Percentiles rank a stretch among this genome's conserved stretches.
These are phyloP conservation scores for Orbicella faveolata DNA, from an alignment of 64 coral and sea anemone genomes.

Conservation along the genomic window DNA sequence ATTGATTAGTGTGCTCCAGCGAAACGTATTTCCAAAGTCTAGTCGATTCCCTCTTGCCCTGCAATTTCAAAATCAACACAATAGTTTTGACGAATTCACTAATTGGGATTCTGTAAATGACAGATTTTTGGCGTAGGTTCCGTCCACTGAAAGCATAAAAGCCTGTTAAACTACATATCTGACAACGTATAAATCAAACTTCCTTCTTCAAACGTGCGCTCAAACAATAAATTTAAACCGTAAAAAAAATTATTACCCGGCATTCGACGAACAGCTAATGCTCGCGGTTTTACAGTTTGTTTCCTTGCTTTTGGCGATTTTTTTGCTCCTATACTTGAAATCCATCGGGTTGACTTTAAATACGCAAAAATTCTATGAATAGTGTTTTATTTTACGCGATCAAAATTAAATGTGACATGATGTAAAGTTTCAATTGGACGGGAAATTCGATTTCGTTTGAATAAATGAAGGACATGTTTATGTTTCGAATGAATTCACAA, in stretches of 20 bases:
- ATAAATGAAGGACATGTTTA: not conserved
- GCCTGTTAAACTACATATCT: no score
- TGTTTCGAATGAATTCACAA: not conserved
- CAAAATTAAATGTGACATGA: not conserved
- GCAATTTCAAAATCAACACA: not conserved
- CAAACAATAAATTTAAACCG: no score
- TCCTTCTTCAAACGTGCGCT: no score
- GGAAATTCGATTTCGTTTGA: not conserved
- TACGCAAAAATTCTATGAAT: not conserved
- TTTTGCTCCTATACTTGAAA: not conserved
- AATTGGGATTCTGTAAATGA: not conserved
- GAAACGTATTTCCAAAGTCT: not conserved
- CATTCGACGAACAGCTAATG: not conserved
- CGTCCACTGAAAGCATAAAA: not conserved
- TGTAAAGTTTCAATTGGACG: not conserved
- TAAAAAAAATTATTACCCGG: no score
- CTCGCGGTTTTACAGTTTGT: not conserved
- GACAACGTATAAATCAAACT: no score
- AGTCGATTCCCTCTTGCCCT: not conserved
- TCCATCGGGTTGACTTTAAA: not conserved
- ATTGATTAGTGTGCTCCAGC: not conserved
- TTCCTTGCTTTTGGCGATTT: not conserved
- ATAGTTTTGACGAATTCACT: not conserved
- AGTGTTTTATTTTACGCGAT: not conserved
- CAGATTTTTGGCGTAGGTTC: not conserved